Evolutionary conservation across 1,140 invertebrate species (phyloP).

Genomic region (Tetraneura akinire): DNA sequence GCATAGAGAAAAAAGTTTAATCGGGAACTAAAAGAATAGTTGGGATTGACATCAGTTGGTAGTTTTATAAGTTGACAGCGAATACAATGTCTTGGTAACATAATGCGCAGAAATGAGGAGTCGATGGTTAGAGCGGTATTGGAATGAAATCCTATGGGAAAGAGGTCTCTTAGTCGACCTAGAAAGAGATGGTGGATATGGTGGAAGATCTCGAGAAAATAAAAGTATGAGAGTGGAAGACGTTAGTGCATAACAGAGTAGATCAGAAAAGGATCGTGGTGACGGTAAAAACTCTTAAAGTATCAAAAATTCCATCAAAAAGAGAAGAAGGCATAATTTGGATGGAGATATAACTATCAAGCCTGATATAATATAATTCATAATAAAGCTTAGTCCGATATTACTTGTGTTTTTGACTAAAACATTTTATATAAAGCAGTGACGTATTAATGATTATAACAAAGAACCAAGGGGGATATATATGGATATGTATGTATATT

Average conservation of each 20-base stretch:
- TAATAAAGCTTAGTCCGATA: too few species aligned
- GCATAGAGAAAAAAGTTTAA: too few species aligned
- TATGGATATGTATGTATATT: too few species aligned
- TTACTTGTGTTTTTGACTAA: too few species aligned
- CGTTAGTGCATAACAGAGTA: background rate
- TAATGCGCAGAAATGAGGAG: conserved; percentile 14
- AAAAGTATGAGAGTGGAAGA: background rate
- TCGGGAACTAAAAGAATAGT: background rate
- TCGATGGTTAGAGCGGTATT: background rate
- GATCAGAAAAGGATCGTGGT: background rate
- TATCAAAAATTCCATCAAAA: background rate
- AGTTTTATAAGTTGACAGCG: conserved; percentile 13
- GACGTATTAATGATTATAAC: too few species aligned
- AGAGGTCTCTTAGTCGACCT: background rate
- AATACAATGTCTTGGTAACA: background rate
- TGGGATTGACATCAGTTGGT: background rate
- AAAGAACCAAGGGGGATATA: too few species aligned
- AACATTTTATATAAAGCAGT: too few species aligned
- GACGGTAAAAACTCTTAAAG: background rate
- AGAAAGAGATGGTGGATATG: background rate
- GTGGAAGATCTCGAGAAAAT: conserved; percentile 6
- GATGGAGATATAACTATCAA: too few species aligned
- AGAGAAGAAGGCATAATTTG: too few species aligned
- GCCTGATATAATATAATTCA: too few species aligned
- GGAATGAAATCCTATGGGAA: background rate